Base-by-base conservation (phyloP, 1,140 invertebrate species). In the Leguminivora glycinivorella region DNA sequence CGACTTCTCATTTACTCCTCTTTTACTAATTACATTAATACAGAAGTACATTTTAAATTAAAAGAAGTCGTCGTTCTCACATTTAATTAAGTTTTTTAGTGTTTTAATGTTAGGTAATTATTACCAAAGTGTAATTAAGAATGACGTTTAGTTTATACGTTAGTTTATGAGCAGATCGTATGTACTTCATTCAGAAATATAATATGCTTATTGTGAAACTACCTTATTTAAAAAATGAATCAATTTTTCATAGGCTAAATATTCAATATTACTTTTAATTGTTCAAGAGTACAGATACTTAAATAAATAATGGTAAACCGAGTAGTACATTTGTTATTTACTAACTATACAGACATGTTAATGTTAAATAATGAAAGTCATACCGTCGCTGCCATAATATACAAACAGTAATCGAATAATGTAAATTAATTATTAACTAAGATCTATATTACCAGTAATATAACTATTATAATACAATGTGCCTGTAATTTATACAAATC, bases 71-170 rank as follows among this genome's bases (percentile, higher is more conserved):
- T 58, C 56, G 14, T 79, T 83, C 80, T 85, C 82, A 83, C 74
- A 78, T 75, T 80, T 80, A 81, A 83, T 80, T 78, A 82, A 78
- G 79, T 78, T 78, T 68, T 67, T 71, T 69, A 75, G 71, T 79
- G 82, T 78, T 82, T 82, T 81, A 81, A 87, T 78, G 71, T 70
- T 86, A 89, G 85, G 81, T 89, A 83, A 83, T 82, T 86, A 90
- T 88, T 88, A 90, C 88, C 88, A 90, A 90, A 90, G 88, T 88
- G 82, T 89, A 87, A 83, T 85, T 89, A 85, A 87, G 85, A 78
- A 84, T 81, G 79, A 81, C 80, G 80, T 75, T 75, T 75, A 81
- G 78, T 76, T 67, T 40, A 67, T 83, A 80, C 34, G 58, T 75
- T 75, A 80, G 75, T 68, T 73, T 71, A 69, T 34, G 58, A 19